Conservation (phyloP, 2,113 vertebrate species). For the Rhinoptilus africanus region DNA sequence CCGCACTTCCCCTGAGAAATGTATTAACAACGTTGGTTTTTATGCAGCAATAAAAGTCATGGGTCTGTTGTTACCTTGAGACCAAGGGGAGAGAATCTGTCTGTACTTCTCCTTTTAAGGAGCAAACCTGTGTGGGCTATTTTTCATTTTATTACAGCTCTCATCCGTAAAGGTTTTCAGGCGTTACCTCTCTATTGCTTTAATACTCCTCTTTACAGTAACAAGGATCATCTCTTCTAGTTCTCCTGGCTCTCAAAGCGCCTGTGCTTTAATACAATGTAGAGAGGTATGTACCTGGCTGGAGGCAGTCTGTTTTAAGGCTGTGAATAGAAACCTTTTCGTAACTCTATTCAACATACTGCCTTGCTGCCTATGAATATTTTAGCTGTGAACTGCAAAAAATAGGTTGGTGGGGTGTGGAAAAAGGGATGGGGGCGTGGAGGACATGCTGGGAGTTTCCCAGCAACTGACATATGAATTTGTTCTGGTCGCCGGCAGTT, state of each 20-base stretch:
- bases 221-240: neutral
- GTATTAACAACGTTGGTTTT: rapidly evolving
- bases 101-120: neutral
- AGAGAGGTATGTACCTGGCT: neutral
- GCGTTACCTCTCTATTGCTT: neutral
- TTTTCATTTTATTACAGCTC: neutral
- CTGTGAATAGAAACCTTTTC: neutral
- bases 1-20: neutral
- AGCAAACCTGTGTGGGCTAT: neutral
- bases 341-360: rapidly evolving
- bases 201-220: neutral
- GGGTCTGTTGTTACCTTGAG: rapidly evolving
- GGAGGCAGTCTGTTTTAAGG: neutral
- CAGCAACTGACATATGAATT: neutral
- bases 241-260: neutral
- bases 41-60: neutral
- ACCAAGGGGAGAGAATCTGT: neutral
- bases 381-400: neutral
- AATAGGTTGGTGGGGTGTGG: neutral
- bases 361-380: neutral
- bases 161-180: neutral
- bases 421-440: neutral
- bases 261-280: rapidly evolving
- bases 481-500: neutral
- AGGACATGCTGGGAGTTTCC: neutral